Base-by-base conservation (phyloP, 2,888 invertebrate genomes). In the Patella pellucida region DNA sequence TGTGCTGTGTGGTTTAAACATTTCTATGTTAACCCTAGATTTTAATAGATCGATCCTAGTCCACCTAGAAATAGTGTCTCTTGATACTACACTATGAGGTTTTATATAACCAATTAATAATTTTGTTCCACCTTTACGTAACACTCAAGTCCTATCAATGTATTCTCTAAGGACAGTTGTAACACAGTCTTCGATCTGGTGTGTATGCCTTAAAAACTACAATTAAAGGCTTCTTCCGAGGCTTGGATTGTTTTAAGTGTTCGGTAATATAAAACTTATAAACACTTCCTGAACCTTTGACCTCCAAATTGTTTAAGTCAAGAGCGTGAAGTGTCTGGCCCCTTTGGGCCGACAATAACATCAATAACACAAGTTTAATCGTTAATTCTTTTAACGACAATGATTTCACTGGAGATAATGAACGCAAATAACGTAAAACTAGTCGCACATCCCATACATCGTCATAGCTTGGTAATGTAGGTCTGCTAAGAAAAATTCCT, bases 371-470 rank as follows among this genome's bases (percentile, higher is more conserved):
- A n/a, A 27, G 27, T 27, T 27, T 27, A 2, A 15, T 62, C 51
- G 68, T 11, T 75, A 76, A 70, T n/a, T n/a, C n/a, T n/a, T n/a
- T n/a, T n/a, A n/a, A n/a, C n/a, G n/a, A n/a, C n/a, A n/a, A n/a
- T n/a, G n/a, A n/a, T n/a, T n/a, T n/a, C n/a, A n/a, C n/a, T n/a
- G n/a, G n/a, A n/a, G n/a, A n/a, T n/a, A n/a, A n/a, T n/a, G n/a
- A n/a, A n/a, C n/a, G n/a, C n/a, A n/a, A n/a, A n/a, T n/a, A n/a
- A n/a, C n/a, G n/a, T n/a, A n/a, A n/a, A n/a, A n/a, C n/a, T n/a
- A n/a, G n/a, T n/a, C n/a, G n/a, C n/a, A n/a, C n/a, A n/a, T 80
- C 75, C 81, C 83, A 81, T 23, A 75, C 81, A 27, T 27, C 23
- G 14, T 14, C 73, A 74, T 80, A 77, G 72, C 69, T 74, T 71